Conservation (phyloP, 2,888 invertebrate species). For the Cylindroiulus punctatus region DNA sequence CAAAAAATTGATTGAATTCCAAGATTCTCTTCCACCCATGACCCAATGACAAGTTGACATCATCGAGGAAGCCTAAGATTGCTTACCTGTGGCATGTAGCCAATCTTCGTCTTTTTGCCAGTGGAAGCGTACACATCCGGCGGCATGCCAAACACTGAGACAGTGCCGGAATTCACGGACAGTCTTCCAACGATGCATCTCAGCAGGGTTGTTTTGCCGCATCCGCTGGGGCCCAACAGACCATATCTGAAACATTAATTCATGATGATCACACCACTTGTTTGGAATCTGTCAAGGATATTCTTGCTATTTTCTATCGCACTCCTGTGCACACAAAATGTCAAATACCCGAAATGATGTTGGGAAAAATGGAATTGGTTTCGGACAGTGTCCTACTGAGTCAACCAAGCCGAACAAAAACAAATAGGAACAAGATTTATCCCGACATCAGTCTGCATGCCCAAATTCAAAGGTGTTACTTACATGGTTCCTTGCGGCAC, state of each 20-base stretch:
- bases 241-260: constrained; percentile 77
- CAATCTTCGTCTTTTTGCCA: constrained; percentile 86
- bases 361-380: no score
- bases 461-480: neutral
- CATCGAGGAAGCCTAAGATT: neutral
- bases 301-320: no score
- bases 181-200: constrained; percentile 91
- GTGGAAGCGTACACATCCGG: constrained; percentile 70
- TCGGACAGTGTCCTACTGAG: no score
- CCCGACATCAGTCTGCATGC: no score
- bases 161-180: constrained; percentile 84
- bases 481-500: constrained; percentile 51
- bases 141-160: constrained; percentile 88
- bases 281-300: no score
- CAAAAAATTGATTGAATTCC: neutral
- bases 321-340: no score
- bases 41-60: neutral
- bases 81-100: constrained; percentile 90
- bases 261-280: neutral
- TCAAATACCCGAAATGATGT: no score
- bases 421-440: no score
- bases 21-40: neutral
- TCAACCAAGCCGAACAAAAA: no score
- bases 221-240: constrained; percentile 92
- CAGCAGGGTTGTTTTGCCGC: constrained; percentile 93